A percentile compares a stretch with the other conserved stretches of the same genome.
These are phyloP conservation scores for Cryptocephalus primarius DNA, from an alignment of 2,888 invertebrate species.

Conservation along the genomic window DNA sequence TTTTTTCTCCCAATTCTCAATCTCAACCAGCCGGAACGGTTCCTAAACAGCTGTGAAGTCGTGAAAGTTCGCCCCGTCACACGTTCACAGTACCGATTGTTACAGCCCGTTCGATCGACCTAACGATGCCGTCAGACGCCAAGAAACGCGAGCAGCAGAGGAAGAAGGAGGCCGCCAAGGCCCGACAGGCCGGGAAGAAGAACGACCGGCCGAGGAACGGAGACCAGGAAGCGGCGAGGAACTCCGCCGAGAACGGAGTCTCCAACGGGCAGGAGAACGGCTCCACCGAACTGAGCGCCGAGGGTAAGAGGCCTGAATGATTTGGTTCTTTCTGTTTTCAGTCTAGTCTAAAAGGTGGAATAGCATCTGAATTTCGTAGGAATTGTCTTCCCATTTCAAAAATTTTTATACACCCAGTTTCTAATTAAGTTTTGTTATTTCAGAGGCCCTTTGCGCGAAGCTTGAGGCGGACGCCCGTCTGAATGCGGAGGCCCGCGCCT, in stretches of 20 bases:
- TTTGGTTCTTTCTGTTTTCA: neutral
- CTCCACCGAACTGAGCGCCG: conserved; percentile 50
- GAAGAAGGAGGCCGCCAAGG: conserved; percentile 89
- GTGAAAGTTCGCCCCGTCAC: neutral
- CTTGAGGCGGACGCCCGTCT: conserved; percentile 84
- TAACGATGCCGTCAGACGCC: conserved; percentile 90
- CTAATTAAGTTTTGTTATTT: conserved; percentile 23
- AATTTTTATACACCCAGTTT: too few species aligned
- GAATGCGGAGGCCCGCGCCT: conserved; percentile 86
- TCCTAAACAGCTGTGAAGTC: too few species aligned
- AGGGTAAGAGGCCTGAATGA: conserved; percentile 43
- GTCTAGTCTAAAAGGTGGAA: neutral
- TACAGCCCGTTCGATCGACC: conserved; percentile 1
- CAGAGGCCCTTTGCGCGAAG: conserved; percentile 77
- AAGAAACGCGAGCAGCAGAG: conserved; percentile 97
- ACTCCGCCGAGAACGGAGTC: conserved; percentile 8
- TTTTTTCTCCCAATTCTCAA: too few species aligned
- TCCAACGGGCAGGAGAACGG: conserved; percentile 29
- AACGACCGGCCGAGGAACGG: conserved; percentile 32
- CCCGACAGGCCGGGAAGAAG: conserved; percentile 44
- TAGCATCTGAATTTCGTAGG: too few species aligned
- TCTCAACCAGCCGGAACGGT: too few species aligned
- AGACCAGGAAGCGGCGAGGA: conserved; percentile 31
- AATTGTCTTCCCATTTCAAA: too few species aligned
- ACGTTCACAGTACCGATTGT: conserved; percentile 2